Evolutionary conservation across 1,140 invertebrate genomes (phyloP), one percentile per base, ranked within the genome.

Genomic region (Bradysia coprophila): DNA sequence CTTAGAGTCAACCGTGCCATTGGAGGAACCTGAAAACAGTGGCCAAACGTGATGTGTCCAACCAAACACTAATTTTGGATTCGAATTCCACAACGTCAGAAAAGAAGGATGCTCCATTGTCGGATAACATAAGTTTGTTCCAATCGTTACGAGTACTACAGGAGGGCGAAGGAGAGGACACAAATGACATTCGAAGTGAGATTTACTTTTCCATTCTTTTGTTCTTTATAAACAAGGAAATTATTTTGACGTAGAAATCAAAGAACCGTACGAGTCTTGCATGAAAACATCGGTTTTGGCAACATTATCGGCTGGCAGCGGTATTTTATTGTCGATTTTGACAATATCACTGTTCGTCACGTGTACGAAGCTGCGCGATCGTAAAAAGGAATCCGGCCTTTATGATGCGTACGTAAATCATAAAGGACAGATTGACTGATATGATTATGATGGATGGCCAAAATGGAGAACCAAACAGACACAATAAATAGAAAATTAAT

Each of bases 1-100:
- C n/a, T n/a, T n/a, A 92, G 88, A 88, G 82, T 46, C 88, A 92
- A 65, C 80, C 85, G 4, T 91, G 87, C 55, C 86, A 92, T 56
- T 91, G 88, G 88, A 72, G 86, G 46, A 91, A 89, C 51, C 73
- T 84, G 41, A 88, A 88, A 55, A 75, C 71, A 41, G 72, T 86
- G 15, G 64, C 67, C 4, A 80, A 81, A 51, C 69, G 83, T 43
- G 74, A 63, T 46, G 60, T 57, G 46, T 66, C 50, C 44, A 65
- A 48, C 48, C 63, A 46, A 41, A 52, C n/a, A n/a, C n/a, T n/a
- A n/a, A n/a, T n/a, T n/a, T n/a, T n/a, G n/a, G n/a, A n/a, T n/a
- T n/a, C n/a, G 13, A 45, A 54, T n/a, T 46, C 41, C 5, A 64
- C 57, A 24, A 54, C 57, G 31, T 50, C 50, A 48, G 61, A 45